A percentile compares a stretch with the other conserved stretches of the same genome.
These are phyloP conservation scores for Spodoptera exigua DNA, from an alignment of 2,888 invertebrate species.

Conservation along the genomic window DNA sequence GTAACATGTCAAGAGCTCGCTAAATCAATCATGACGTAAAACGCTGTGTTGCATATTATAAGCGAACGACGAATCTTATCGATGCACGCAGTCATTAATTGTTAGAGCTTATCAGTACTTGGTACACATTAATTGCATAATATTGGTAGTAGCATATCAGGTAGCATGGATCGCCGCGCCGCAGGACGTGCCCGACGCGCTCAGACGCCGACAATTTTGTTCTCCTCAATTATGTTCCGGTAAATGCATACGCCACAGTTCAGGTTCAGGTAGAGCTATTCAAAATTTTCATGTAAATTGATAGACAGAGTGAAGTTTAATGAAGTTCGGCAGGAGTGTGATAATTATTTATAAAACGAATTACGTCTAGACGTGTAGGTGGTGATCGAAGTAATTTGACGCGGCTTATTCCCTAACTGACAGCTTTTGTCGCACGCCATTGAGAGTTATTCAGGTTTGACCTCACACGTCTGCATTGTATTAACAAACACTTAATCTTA, in stretches of 20 bases:
- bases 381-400: constrained; percentile 14
- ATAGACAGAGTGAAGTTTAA: constrained; percentile 49
- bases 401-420: constrained; percentile 1
- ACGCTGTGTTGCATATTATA: too few relatives aligned
- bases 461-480: too few relatives aligned
- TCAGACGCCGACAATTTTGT: constrained; percentile 13
- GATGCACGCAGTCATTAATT: constrained; percentile 18
- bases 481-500: too few relatives aligned
- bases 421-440: constrained; percentile 17
- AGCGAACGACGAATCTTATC: constrained; percentile 11
- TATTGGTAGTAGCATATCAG: constrained; percentile 4
- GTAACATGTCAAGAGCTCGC: constrained; percentile 1
- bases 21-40: not conserved
- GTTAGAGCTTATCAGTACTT: constrained; percentile 17
- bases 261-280: constrained; percentile 31
- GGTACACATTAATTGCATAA: constrained; percentile 19
- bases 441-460: constrained; percentile 16
- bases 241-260: constrained; percentile 25
- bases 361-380: constrained; percentile 11
- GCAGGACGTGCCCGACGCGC: constrained; percentile 4
- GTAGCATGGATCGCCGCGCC: not conserved
- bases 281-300: constrained; percentile 53
- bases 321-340: constrained; percentile 31
- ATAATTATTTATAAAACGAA: constrained; percentile 31
- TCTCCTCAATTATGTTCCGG: constrained; percentile 20